These are phyloP conservation scores for Phoxinus dragarum DNA, from an alignment of 2,797 vertebrate species.

Conservation along the genomic window DNA sequence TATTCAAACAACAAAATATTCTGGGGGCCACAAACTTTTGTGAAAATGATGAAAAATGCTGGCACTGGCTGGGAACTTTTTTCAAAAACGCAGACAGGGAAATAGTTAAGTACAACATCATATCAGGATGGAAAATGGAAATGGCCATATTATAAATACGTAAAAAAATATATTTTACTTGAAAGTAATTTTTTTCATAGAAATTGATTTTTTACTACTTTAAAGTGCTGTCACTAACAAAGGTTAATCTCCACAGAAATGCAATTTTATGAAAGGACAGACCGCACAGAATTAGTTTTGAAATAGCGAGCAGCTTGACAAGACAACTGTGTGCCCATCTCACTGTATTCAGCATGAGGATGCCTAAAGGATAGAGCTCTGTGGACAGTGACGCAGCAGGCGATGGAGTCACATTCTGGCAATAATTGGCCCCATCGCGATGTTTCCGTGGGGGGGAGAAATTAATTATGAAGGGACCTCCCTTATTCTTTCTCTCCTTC, in stretches of 20 bases:
- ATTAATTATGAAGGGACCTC: slow-evolving; percentile 61
- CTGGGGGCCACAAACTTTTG: too few species aligned
- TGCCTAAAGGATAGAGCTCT: slow-evolving; percentile 52
- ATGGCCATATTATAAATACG: not conserved
- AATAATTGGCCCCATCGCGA: slow-evolving; percentile 64
- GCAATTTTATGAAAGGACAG: not conserved
- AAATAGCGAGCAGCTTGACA: not conserved
- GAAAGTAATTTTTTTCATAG: too few species aligned
- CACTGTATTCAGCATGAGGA: slow-evolving; percentile 16
- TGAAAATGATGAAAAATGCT: too few species aligned
- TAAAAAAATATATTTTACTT: not conserved
- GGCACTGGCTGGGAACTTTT: too few species aligned
- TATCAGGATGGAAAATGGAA: not conserved
- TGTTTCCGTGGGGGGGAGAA: slow-evolving; percentile 53
- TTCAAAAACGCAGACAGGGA: too few species aligned
- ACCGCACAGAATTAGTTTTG: not conserved
- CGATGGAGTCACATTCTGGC: slow-evolving; percentile 48
- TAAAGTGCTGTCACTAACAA: not conserved
- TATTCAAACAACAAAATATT: too few species aligned
- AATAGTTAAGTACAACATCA: not conserved
- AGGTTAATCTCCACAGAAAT: not conserved
- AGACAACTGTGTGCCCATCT: slow-evolving; percentile 26
- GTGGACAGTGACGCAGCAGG: slow-evolving; percentile 61
- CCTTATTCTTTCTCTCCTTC: slow-evolving; percentile 47
- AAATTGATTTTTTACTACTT: not conserved